Evolutionary conservation across 2,888 invertebrate species (phyloP), one percentile per base, ranked within the genome.

Genomic region (Euzophera pinguis): DNA sequence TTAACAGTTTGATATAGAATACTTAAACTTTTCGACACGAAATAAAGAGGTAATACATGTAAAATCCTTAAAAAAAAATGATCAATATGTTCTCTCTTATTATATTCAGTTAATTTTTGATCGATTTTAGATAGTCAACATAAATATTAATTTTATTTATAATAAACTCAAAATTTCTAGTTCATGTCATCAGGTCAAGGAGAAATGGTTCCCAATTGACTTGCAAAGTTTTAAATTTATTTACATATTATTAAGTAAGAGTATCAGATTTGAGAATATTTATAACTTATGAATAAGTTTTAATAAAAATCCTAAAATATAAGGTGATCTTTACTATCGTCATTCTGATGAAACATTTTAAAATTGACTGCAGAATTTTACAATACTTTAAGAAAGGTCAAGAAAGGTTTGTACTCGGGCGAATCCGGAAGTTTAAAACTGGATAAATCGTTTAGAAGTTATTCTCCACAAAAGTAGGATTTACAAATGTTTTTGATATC

Each of bases 101-200:
- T 22, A 5, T 3, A 22, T 22, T 22, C 5, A 3, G 2, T 22
- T 3, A 22, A 22, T 22, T 22, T 22, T 6, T 9, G 4, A 7
- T 32, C 5, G 3, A 9, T 32, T 3, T 9, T 32, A 6, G 3
- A 9, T 32, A 7, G 32, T 32, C 7, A 32, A 10, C 32, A 22
- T 22, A 22, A 22, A 22, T 7, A 32, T 32, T 7, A 1, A 32
- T 9, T 10, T 32, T 32, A 32, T 9, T 2, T 32, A 9, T 9
- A 1, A 1, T 32, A 4, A 32, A 43, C 43, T 29, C 6, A 43
- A 9, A 22, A 22, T 29, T 29, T 29, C 13, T 6, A 43, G 27
- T 43, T 29, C 43, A 43, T 3, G 43, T 29, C 43, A 43, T 13
- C 13, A 43, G 12, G 43, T 43, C 43, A 29, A 43, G 29, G 43